phyloP scores from a whole-genome alignment of 2,888 invertebrate species.

The Phasia obesa region DNA sequence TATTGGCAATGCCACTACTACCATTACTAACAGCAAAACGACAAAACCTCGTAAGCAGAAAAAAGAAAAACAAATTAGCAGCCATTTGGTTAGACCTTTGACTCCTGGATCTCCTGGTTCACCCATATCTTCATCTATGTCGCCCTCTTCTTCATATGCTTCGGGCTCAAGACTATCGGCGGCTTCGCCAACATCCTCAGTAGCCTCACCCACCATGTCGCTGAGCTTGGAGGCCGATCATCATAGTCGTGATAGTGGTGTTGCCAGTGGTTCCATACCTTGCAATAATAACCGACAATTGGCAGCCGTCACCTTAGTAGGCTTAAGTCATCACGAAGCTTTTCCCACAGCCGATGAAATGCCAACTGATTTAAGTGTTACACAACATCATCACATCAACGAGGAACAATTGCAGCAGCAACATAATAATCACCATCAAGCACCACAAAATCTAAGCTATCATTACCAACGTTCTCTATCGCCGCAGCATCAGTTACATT shows the following conservation, averaged over 20 bases:
- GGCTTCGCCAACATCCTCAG: conserved; percentile 69
- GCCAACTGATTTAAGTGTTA: conserved; percentile 78
- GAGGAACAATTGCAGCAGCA: conserved; percentile 53
- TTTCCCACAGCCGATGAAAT: conserved; percentile 74
- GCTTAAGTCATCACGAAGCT: conserved; percentile 51
- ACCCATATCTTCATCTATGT: conserved; percentile 74
- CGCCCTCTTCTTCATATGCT: conserved; percentile 73
- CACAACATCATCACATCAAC: conserved; percentile 67
- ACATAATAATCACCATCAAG: conserved; percentile 80
- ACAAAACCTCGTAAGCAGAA: conserved; percentile 71
- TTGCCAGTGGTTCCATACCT: conserved; percentile 78
- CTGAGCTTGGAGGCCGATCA: conserved; percentile 77
- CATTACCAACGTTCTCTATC: conserved; percentile 61
- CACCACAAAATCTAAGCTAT: conserved; percentile 47
- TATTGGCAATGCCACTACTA: conserved; percentile 47
- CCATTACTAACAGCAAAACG: neutral
- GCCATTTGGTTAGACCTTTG: conserved; percentile 46
- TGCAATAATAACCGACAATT: conserved; percentile 72
- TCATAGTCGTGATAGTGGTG: conserved; percentile 79
- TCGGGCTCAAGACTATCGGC: conserved; percentile 72
- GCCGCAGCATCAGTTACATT: conserved; percentile 75
- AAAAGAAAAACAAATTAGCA: conserved; percentile 69
- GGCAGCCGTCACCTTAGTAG: conserved; percentile 46
- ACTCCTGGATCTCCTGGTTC: conserved; percentile 76
- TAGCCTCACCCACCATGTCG: conserved; percentile 72